Percentiles rank a stretch among this genome's conserved stretches.
These are phyloP conservation scores for Calycopis cecrops DNA, from an alignment of 1,140 invertebrate genomes.

Conservation along the genomic window DNA sequence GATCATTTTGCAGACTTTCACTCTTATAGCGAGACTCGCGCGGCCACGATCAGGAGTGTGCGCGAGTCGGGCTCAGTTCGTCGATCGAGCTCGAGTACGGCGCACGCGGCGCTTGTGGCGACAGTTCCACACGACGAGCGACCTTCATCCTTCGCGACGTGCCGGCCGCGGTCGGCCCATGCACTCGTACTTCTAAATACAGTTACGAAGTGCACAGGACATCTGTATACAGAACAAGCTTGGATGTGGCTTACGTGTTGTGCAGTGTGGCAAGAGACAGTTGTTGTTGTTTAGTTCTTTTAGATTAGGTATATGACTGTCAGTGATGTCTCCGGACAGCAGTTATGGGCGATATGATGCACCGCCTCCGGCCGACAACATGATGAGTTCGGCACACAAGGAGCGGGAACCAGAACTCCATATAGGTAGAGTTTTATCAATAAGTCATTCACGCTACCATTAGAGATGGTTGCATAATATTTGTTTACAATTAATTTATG, in stretches of 20 bases:
- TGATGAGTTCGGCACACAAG: slow-evolving; percentile 61
- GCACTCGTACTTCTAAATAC: slow-evolving; percentile 59
- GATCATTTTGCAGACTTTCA: slow-evolving; percentile 76
- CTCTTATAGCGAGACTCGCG: slow-evolving; percentile 67
- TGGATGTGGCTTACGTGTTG: slow-evolving; percentile 61
- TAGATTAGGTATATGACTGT: slow-evolving; percentile 61
- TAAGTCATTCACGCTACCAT: too few species aligned
- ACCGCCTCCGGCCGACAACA: slow-evolving; percentile 49
- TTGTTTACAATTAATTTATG: too few species aligned
- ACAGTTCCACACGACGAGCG: slow-evolving; percentile 46
- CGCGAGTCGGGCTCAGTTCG: slow-evolving; percentile 65
- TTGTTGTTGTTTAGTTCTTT: slow-evolving; percentile 42
- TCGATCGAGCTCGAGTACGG: slow-evolving; percentile 66
- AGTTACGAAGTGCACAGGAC: slow-evolving; percentile 43
- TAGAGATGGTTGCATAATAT: too few species aligned
- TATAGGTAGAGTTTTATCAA: slow-evolving; percentile 54
- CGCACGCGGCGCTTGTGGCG: slow-evolving; percentile 64
- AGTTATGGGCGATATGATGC: slow-evolving; percentile 69
- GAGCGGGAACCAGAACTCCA: slow-evolving; percentile 71
- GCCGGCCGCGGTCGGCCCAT: slow-evolving; percentile 49
- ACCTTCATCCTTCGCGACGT: slow-evolving; percentile 66
- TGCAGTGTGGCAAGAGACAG: slow-evolving; percentile 55
- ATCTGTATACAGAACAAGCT: slow-evolving; percentile 43
- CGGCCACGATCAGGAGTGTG: slow-evolving; percentile 54
- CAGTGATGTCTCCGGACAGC: slow-evolving; percentile 73